Evolutionary conservation across 1,140 invertebrate species (phyloP).

Genomic region (Helicoverpa armigera): DNA sequence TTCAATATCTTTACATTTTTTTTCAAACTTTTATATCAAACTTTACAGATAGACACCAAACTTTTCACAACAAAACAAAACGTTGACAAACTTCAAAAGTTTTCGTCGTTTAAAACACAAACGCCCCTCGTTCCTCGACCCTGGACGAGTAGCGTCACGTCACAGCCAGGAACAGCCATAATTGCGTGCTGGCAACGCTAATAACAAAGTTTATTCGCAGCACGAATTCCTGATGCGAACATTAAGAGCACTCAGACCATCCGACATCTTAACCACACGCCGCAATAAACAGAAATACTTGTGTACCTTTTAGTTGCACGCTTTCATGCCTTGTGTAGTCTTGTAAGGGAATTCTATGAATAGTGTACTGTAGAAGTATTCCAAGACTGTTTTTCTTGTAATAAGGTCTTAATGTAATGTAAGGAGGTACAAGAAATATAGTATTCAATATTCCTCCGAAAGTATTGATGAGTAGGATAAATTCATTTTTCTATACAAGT

Average conservation of each 20-base stretch:
- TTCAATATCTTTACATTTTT: too few species aligned
- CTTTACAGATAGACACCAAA: background rate
- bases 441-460: too few species aligned
- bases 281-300: slow-evolving; percentile 14
- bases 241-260: slow-evolving; percentile 45
- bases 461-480: too few species aligned
- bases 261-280: slow-evolving; percentile 33
- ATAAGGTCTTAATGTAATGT: too few species aligned
- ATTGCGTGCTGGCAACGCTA: slow-evolving; percentile 43
- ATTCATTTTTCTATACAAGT: too few species aligned
- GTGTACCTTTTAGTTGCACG: slow-evolving; percentile 14
- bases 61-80: too few species aligned
- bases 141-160: background rate
- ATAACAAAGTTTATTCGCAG: slow-evolving; percentile 48
- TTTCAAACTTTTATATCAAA: background rate
- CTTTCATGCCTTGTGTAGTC: background rate
- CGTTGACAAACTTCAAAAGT: background rate
- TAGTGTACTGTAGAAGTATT: background rate
- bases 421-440: too few species aligned
- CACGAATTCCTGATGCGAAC: slow-evolving; percentile 44
- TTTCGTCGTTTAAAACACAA: slow-evolving; percentile 22
- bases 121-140: background rate
- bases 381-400: too few species aligned
- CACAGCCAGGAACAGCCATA: slow-evolving; percentile 21
- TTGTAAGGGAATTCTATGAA: background rate